Conservation (phyloP, 2,888 invertebrate species). For the Tetheella fluctuosa region DNA sequence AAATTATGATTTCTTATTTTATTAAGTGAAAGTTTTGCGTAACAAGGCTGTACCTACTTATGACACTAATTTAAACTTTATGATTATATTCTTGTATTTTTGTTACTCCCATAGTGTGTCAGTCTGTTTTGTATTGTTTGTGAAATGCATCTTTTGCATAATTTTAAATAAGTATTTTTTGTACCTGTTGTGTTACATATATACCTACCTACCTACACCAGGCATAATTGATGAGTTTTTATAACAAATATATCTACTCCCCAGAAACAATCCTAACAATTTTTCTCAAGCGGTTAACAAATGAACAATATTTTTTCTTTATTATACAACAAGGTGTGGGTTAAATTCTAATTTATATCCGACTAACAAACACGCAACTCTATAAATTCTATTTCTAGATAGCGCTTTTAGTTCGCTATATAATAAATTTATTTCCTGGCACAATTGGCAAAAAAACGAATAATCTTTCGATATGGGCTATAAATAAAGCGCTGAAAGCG, state of each 20-base stretch:
- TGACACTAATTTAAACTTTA: neutral
- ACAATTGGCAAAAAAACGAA: conserved; percentile 59
- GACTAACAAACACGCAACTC: conserved; percentile 36
- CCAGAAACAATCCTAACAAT: neutral
- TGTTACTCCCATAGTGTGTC: neutral
- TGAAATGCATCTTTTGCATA: neutral
- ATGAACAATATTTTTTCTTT: neutral
- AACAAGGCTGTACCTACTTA: neutral
- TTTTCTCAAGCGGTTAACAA: neutral
- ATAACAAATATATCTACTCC: neutral
- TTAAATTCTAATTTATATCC: conserved; percentile 33
- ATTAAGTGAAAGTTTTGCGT: neutral
- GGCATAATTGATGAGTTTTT: no score
- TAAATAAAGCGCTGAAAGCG: conserved; percentile 43
- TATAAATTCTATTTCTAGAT: conserved; percentile 44
- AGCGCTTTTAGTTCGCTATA: conserved; percentile 37
- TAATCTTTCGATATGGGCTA: conserved; percentile 50
- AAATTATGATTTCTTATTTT: neutral
- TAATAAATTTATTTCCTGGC: conserved; percentile 44
- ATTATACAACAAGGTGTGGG: conserved; percentile 18
- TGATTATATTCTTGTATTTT: neutral
- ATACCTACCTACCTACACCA: no score
- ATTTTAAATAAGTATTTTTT: no score
- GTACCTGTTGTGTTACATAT: no score
- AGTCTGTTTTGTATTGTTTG: neutral